phyloP scores from a whole-genome alignment of 2,797 vertebrate species.

The Staurois parvus region DNA sequence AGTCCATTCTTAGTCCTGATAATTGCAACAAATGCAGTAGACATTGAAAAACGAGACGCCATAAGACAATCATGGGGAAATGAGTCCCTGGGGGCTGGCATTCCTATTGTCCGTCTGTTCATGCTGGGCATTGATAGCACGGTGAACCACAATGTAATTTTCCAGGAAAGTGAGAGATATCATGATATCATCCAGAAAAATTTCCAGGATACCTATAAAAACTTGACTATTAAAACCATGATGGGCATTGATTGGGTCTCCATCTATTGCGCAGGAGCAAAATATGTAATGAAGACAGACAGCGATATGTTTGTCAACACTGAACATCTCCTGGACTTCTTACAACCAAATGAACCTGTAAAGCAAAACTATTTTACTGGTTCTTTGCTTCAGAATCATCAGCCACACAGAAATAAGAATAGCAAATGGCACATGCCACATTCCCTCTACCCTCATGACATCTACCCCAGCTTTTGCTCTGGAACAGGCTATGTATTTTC shows the following conservation, averaged over 20 bases:
- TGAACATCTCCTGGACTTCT: conserved; percentile 19
- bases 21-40: conserved; percentile 38
- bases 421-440: conserved; percentile 61
- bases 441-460: conserved; percentile 38
- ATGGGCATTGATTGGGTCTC: conserved; percentile 58
- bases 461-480: conserved; percentile 64
- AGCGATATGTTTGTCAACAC: conserved; percentile 62
- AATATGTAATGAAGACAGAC: conserved; percentile 64
- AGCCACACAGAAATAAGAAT: not conserved
- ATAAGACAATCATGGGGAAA: conserved; percentile 38
- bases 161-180: conserved; percentile 31
- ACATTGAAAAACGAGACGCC: not conserved
- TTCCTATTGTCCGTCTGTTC: conserved; percentile 10
- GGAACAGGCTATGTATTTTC: conserved; percentile 62
- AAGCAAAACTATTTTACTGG: conserved; percentile 62
- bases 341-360: conserved; percentile 20
- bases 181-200: conserved; percentile 60
- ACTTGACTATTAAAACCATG: conserved; percentile 62
- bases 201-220: conserved; percentile 62
- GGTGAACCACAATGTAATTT: fast-evolving
- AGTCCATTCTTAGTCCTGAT: conserved; percentile 54
- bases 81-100: not conserved
- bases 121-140: not conserved
- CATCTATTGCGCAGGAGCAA: conserved; percentile 30
- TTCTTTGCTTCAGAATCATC: not conserved